Base-by-base conservation (phyloP, 2,113 vertebrate species). In the Damaliscus lunatus region DNA sequence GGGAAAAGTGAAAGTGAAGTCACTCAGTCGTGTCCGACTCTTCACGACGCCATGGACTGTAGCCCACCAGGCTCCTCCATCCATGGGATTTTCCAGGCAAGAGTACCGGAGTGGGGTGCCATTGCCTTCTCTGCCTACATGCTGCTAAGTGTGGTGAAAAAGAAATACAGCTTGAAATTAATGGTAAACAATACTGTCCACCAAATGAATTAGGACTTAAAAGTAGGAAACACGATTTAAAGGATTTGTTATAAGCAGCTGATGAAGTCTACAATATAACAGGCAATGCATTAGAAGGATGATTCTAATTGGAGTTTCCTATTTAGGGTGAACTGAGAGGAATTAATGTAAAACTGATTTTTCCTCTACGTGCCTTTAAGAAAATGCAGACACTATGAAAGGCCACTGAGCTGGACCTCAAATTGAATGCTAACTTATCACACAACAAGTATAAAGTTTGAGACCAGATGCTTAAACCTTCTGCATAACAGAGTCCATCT, bases 41-140 rank as follows among this genome's bases (percentile, higher is more conserved):
- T 60, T 60, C 0, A 5, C 0, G 12, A 60, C 12, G 12, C 59
- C 12, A 60, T 60, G 9, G 27, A 29, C 27, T 60, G 59, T 29
- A 29, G 59, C 27, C 59, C 59, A 60, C 12, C 59, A 29, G 59
- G 27, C 27, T 60, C 27, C 59, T 60, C 59, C 27, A 29, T 60
- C 27, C 27, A 13, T 60, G 27, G 27, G 59, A 60, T 29, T 60
- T 14, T 60, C 27, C 27, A 29, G 12, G 59, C 59, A 62, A 62
- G 29, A 62, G 13, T 15, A 62, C 59, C 15, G 29, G 29, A 62
- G 59, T 62, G 59, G 59, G 12, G 13, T 60, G 59, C 59, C 59
- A 60, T 14, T 31, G 29, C 59, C 29, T 60, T 60, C 27, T 60
- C 59, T 0, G 1, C 27, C 64, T 67, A 71, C 64, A 71, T 21